Evolutionary conservation across 35 echinoderm and acorn worm species (phyloP), one percentile per base, ranked within the genome.

Genomic region (Amphiura filiformis): DNA sequence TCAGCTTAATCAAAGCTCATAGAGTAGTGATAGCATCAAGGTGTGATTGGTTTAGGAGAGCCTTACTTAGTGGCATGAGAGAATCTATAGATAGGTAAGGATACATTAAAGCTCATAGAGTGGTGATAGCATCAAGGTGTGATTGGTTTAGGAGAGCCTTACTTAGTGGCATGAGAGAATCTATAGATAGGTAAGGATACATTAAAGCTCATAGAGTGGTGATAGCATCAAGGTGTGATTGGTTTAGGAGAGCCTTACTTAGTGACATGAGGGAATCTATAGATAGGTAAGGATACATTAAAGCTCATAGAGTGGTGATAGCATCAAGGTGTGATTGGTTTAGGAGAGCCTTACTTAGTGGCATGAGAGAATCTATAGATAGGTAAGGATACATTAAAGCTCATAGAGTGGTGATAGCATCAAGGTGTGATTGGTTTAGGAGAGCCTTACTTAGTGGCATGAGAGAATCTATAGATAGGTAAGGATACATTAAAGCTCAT

Each of bases 201-300:
- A 4, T 47, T 47, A 83, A 70, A 36, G 93, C 93, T 36, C 93
- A 95, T 77, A 80, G 93, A 38, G 89, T 81, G 32, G 81, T 95
- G n/a, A 87, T 92, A 42, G 93, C 93, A 35, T 79, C 89, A 13
- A 91, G 93, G 76, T 95, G 89, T 92, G 93, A 95, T 30, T n/a
- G 89, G 91, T 95, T 57, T 83, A n/a, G 90, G 32, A 88, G 93
- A 56, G 93, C 93, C 35, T 81, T 95, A 15, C 65, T 91, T 18
- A 95, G 93, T 86, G 93, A 89, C 20, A 95, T 95, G 93, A 92
- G 89, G 76, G 93, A 95, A 35, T 83, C 89, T 76, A 95, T 95
- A 80, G 85, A 95, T 77, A 95, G 88, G 93, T 95, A 80, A 91
- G 92, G 61, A 23, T 7, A n/a, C 26, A 31, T 9, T 47, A 47